Evolutionary conservation across 1,140 invertebrate genomes (phyloP).

Genomic region (Cecropterus lyciades): DNA sequence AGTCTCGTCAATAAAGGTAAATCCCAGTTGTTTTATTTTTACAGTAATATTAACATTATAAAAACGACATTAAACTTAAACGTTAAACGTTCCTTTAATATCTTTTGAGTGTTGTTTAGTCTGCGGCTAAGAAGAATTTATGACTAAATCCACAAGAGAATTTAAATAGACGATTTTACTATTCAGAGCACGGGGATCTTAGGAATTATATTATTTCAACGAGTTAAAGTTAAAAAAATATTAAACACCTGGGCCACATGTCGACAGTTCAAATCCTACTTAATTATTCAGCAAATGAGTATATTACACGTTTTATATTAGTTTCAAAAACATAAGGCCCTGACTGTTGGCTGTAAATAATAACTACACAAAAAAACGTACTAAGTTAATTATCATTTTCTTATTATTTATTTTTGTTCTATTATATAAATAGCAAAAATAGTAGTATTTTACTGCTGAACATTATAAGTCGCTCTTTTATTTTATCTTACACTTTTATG

Average conservation of each 20-base stretch:
- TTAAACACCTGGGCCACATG: slow-evolving; percentile 42
- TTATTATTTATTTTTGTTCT: too few relatives aligned
- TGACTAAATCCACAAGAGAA: background rate
- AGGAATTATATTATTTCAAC: slow-evolving; percentile 22
- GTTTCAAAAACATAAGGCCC: background rate
- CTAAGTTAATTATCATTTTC: too few relatives aligned
- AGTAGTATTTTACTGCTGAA: too few relatives aligned
- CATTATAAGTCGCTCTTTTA: too few relatives aligned
- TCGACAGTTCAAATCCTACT: slow-evolving; percentile 36
- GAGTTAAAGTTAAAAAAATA: slow-evolving; percentile 21
- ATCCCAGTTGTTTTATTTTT: slow-evolving; percentile 38
- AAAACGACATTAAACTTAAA: slow-evolving; percentile 17
- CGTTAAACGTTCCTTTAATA: slow-evolving; percentile 18
- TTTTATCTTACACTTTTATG: too few relatives aligned
- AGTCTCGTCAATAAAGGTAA: slow-evolving; percentile 70
- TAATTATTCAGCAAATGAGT: slow-evolving; percentile 13
- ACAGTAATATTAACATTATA: slow-evolving; percentile 19
- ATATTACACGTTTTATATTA: background rate
- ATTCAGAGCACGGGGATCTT: slow-evolving; percentile 17
- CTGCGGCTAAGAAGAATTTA: slow-evolving; percentile 20
- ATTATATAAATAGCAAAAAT: too few relatives aligned
- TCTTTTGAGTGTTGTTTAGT: slow-evolving; percentile 17
- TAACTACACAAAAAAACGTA: too few relatives aligned
- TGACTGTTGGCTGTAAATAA: background rate
- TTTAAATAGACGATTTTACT: slow-evolving; percentile 13